A percentile compares a stretch with the other conserved stretches of the same genome.
These are phyloP conservation scores for Atrichornis clamosus DNA, from an alignment of 2,113 vertebrate genomes.

Conservation along the genomic window DNA sequence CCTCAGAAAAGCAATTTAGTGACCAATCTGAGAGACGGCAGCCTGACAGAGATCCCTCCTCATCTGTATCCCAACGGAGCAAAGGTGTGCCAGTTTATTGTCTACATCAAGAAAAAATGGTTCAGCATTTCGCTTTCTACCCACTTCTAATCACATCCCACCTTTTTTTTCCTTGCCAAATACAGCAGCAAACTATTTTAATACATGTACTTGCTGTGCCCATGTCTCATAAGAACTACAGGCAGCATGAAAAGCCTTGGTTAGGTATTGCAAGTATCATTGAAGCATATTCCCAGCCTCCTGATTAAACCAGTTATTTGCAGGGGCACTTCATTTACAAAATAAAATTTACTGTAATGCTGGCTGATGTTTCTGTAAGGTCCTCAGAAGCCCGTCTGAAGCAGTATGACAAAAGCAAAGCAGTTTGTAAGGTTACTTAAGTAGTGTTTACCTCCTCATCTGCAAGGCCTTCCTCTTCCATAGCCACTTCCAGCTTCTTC, in stretches of 20 bases:
- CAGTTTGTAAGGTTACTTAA: background rate
- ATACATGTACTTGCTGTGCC: background rate
- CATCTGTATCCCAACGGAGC: fast-evolving
- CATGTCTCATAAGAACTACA: background rate
- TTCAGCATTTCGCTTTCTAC: background rate
- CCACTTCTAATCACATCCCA: background rate
- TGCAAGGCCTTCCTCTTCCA: slow-evolving; percentile 94
- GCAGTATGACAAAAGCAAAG: background rate
- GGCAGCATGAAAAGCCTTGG: background rate
- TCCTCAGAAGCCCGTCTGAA: background rate
- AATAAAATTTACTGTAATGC: background rate
- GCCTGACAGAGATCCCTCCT: background rate
- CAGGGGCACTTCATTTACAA: background rate
- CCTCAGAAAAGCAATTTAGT: background rate
- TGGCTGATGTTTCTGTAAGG: background rate
- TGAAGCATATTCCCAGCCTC: background rate
- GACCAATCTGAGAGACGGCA: background rate
- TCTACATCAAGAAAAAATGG: background rate
- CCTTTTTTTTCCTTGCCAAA: background rate
- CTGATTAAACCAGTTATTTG: background rate
- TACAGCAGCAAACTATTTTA: background rate
- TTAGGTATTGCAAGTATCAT: background rate
- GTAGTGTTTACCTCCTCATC: slow-evolving; percentile 88
- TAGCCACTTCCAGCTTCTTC: slow-evolving; percentile 96
- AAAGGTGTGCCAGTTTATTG: background rate